Evolutionary conservation across 2,797 vertebrate species (phyloP).

Genomic region (Aratinga solstitialis): DNA sequence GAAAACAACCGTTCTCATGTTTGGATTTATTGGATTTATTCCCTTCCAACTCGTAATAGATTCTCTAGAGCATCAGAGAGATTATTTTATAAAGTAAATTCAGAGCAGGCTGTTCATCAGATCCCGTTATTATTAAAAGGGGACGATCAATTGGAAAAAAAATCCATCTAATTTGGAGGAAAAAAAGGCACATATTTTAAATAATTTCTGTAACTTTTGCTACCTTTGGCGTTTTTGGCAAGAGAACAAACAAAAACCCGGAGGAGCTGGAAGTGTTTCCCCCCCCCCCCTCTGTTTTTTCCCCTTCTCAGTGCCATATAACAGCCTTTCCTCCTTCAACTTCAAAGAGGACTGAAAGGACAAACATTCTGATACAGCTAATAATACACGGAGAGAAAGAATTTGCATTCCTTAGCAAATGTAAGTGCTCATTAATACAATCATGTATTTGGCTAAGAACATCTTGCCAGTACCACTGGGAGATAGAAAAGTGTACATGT

Average conservation of each 20-base stretch:
- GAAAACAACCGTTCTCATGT: background rate
- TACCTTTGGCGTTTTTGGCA: slow-evolving; percentile 23
- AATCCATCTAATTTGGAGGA: slow-evolving; percentile 38
- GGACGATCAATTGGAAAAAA: slow-evolving; percentile 34
- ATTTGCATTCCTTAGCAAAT: slow-evolving; percentile 55
- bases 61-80: slow-evolving; percentile 57
- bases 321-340: slow-evolving; percentile 10
- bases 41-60: slow-evolving; percentile 16
- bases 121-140: slow-evolving; percentile 50
- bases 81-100: slow-evolving; percentile 47
- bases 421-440: slow-evolving; percentile 68
- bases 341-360: slow-evolving; percentile 46
- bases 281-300: background rate
- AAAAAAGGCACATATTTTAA: slow-evolving; percentile 1
- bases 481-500: background rate
- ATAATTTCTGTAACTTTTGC: slow-evolving; percentile 52
- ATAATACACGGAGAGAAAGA: slow-evolving; percentile 27
- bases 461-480: slow-evolving; percentile 54
- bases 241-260: slow-evolving; percentile 6
- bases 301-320: background rate
- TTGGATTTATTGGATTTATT: background rate
- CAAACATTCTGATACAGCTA: slow-evolving; percentile 64
- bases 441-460: slow-evolving; percentile 61
- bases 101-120: slow-evolving; percentile 56
- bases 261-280: background rate